Evolutionary conservation across 1,140 invertebrate species (phyloP).

Genomic region (Drosophila sturtevanti): DNA sequence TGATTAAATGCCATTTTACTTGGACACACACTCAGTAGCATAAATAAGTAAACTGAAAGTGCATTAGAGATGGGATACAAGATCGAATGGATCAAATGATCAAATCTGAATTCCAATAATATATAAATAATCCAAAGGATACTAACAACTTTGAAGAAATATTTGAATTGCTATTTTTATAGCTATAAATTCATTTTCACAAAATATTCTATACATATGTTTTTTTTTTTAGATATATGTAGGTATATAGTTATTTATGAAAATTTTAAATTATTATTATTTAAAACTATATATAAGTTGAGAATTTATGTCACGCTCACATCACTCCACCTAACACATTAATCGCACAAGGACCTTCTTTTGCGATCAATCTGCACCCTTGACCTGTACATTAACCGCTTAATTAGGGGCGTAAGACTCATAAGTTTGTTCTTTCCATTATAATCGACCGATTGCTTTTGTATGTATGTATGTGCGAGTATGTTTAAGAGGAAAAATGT

Average conservation of each 20-base stretch:
- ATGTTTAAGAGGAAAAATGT: background rate
- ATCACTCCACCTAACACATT: conserved; percentile 29
- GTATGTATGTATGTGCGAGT: background rate
- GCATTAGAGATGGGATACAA: background rate
- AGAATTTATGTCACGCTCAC: conserved; percentile 1
- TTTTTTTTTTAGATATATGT: too few species aligned
- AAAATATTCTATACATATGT: too few species aligned
- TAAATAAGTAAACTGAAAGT: background rate
- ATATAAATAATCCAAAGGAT: too few species aligned
- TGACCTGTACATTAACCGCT: conserved; percentile 67
- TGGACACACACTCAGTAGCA: background rate
- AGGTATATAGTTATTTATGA: too few species aligned
- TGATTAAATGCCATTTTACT: conserved; percentile 54
- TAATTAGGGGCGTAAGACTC: conserved; percentile 65
- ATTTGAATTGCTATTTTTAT: too few species aligned
- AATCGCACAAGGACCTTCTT: conserved; percentile 36
- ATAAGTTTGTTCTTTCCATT: conserved; percentile 54
- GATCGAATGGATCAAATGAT: too few species aligned
- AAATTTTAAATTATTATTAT: background rate
- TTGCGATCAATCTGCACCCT: conserved; percentile 44
- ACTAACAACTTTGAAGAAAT: too few species aligned
- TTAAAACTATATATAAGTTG: too few species aligned
- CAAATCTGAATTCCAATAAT: too few species aligned
- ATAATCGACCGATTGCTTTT: conserved; percentile 40
- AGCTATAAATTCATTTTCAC: too few species aligned